Percentiles rank a stretch among this genome's conserved stretches.
These are phyloP conservation scores for Pomacea maculata DNA, from an alignment of 1,140 invertebrate genomes.

Conservation along the genomic window DNA sequence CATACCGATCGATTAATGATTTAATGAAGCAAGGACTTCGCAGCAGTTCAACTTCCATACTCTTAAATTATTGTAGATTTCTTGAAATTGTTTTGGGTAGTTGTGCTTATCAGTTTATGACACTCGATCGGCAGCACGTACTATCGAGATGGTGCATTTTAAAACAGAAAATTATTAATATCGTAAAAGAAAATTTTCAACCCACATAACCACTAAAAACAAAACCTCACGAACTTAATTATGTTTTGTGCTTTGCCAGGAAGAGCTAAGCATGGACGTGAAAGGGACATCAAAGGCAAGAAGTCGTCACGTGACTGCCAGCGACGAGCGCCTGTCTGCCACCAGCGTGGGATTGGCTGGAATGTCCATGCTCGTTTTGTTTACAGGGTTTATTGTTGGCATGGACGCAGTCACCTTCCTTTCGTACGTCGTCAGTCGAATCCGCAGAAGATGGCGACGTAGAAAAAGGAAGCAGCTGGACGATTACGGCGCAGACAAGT, in stretches of 20 bases:
- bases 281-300: conserved; percentile 6
- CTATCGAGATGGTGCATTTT: no score
- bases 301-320: neutral
- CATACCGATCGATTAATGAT: no score
- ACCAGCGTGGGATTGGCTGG: conserved; percentile 11
- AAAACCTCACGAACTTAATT: no score
- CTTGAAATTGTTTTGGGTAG: no score
- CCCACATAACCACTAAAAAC: no score
- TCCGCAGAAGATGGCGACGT: neutral
- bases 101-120: no score
- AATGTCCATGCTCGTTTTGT: neutral
- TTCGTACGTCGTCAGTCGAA: neutral
- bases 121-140: no score
- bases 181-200: no score
- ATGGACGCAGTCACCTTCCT: conserved; percentile 8
- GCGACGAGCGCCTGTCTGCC: neutral
- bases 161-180: no score
- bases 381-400: conserved; percentile 7
- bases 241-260: neutral
- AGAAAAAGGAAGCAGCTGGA: neutral
- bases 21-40: no score
- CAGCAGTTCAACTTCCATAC: no score
- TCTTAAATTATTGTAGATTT: no score
- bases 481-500: neutral
- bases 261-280: conserved; percentile 4